Percentiles rank a stretch among this genome's conserved stretches.
Conservation (phyloP, 2,797 vertebrate genomes). For the Gymnocypris eckloni region DNA sequence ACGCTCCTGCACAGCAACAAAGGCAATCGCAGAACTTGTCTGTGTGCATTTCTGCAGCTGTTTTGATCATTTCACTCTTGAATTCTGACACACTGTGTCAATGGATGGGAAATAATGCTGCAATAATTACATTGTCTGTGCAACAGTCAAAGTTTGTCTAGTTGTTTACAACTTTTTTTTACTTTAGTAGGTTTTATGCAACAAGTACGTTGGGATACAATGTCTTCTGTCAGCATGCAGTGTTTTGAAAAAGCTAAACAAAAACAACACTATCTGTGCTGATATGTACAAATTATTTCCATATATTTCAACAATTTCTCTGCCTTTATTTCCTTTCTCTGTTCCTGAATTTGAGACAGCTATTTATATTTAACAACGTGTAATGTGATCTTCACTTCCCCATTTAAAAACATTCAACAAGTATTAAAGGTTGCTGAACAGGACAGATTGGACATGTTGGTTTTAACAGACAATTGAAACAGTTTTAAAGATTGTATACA, state of each 20-base stretch:
- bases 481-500: neutral
- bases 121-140: neutral
- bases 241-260: neutral
- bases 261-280: neutral
- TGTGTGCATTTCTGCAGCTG: constrained; percentile 31
- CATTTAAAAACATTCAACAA: neutral
- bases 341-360: neutral
- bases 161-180: neutral
- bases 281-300: constrained; percentile 10
- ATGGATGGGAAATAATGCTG: neutral
- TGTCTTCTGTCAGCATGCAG: neutral
- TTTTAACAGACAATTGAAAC: neutral
- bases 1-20: neutral
- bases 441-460: neutral
- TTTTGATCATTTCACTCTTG: constrained; percentile 9
- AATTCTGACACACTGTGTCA: neutral
- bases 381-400: neutral
- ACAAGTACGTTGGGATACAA: neutral
- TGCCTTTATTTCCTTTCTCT: neutral
- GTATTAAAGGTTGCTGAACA: neutral
- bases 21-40: neutral
- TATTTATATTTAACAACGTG: constrained; percentile 5
- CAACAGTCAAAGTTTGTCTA: no score
- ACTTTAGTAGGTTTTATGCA: neutral
- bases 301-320: neutral